Conservation (phyloP, 2,888 invertebrate genomes). For the Phaonia tiefii region DNA sequence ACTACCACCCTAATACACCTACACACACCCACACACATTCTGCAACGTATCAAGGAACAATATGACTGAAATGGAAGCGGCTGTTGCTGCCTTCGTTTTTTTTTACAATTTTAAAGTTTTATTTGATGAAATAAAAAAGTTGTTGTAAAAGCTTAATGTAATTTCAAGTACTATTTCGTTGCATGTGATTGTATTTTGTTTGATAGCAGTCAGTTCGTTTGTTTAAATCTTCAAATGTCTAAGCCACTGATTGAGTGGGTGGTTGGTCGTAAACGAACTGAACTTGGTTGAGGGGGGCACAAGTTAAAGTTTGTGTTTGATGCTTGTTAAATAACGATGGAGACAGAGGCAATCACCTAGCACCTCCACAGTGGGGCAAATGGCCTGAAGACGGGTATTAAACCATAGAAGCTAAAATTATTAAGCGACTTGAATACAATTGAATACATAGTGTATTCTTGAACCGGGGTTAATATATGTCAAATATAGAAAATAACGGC, state of each 20-base stretch:
- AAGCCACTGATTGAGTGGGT: too few species aligned
- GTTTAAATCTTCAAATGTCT: too few species aligned
- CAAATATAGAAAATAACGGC: too few species aligned
- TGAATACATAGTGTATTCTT: too few species aligned
- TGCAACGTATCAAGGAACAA: neutral
- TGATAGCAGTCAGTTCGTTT: neutral
- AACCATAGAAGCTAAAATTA: too few species aligned
- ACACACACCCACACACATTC: conserved; percentile 15
- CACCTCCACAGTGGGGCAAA: too few species aligned
- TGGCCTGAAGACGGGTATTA: too few species aligned
- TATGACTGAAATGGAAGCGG: neutral
- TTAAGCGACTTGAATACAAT: too few species aligned
- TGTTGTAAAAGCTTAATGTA: conserved; percentile 47
- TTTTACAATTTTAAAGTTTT: conserved; percentile 54
- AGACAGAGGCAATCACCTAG: too few species aligned
- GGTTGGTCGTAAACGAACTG: too few species aligned
- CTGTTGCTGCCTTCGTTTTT: conserved; percentile 1
- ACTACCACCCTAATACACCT: neutral
- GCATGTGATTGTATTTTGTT: too few species aligned
- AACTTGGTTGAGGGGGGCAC: neutral
- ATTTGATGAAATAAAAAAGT: conserved; percentile 59
- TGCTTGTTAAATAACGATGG: neutral
- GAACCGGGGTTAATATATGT: too few species aligned
- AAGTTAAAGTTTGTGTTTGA: neutral
- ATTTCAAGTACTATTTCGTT: conserved; percentile 49